phyloP scores from a whole-genome alignment of 2,888 invertebrate species.

The Amiota mariae region DNA sequence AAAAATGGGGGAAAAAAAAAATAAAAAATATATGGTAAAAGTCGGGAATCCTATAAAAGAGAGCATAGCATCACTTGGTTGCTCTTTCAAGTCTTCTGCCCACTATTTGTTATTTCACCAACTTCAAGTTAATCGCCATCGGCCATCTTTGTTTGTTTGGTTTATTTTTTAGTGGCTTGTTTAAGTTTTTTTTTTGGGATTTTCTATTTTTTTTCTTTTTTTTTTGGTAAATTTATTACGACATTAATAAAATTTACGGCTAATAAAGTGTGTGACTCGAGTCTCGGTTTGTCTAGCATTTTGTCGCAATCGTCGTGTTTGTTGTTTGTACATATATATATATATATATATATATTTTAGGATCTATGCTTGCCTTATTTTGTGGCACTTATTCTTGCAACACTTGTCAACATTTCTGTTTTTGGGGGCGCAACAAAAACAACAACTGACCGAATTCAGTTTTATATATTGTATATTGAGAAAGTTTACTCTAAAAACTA shows the following conservation, averaged over 20 bases:
- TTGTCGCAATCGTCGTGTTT: neutral
- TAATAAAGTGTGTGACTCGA: constrained; percentile 63
- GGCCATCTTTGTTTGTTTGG: constrained; percentile 46
- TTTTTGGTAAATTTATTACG: constrained; percentile 59
- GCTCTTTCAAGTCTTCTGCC: neutral
- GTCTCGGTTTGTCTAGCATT: constrained; percentile 34
- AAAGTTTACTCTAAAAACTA: constrained; percentile 23
- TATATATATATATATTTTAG: neutral
- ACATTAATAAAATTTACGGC: constrained; percentile 68
- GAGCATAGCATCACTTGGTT: neutral
- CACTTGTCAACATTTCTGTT: constrained; percentile 13
- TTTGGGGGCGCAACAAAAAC: neutral
- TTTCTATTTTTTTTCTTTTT: constrained; percentile 52
- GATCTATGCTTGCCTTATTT: constrained; percentile 1
- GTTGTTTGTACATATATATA: neutral
- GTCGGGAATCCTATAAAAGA: neutral
- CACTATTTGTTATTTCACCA: constrained; percentile 43
- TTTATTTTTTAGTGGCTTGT: constrained; percentile 14
- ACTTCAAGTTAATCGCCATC: constrained; percentile 49
- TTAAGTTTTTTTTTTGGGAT: constrained; percentile 28
- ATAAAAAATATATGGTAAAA: neutral
- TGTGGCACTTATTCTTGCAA: neutral
- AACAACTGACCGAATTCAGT: neutral
- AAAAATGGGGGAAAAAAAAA: too few species aligned
- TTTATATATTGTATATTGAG: neutral